Evolutionary conservation across 2,888 invertebrate genomes (phyloP).

Genomic region (Gandaritis pyraliata): DNA sequence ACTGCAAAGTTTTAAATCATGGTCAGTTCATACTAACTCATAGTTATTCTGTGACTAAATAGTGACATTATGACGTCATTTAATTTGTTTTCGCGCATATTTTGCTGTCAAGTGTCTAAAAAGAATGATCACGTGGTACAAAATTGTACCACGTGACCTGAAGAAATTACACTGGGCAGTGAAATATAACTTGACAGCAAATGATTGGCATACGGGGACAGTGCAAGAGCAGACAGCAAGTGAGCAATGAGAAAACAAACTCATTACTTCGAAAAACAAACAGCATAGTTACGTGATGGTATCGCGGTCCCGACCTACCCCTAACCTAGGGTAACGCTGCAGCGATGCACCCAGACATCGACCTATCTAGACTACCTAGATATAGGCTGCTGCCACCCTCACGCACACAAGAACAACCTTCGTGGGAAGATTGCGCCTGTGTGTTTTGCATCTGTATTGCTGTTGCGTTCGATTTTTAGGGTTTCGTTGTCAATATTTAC

Average conservation of each 20-base stretch:
- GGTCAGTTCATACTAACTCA: too few species aligned
- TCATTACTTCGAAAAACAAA: constrained; percentile 58
- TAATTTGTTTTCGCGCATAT: too few species aligned
- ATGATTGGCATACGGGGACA: too few species aligned
- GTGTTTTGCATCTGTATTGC: constrained; percentile 45
- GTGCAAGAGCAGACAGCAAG: constrained; percentile 26
- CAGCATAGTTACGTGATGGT: constrained; percentile 65
- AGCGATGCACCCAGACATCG: constrained; percentile 75
- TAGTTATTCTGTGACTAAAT: too few species aligned
- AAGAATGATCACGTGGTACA: too few species aligned
- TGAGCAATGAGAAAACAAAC: constrained; percentile 50
- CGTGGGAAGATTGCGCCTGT: constrained; percentile 25
- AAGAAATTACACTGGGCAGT: too few species aligned
- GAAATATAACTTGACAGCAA: too few species aligned
- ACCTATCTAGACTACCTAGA: constrained; percentile 57
- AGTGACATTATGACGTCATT: too few species aligned
- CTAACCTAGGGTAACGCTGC: constrained; percentile 79
- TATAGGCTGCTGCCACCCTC: constrained; percentile 51
- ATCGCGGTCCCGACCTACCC: constrained; percentile 57
- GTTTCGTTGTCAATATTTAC: constrained; percentile 16
- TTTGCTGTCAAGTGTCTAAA: too few species aligned
- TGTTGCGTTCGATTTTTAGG: constrained; percentile 30
- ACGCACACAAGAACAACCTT: constrained; percentile 34
- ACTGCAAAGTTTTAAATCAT: too few species aligned
- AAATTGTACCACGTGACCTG: too few species aligned